These are phyloP conservation scores for Paramuricea clavata DNA, from an alignment of 92 coral and sea anemone species.

Conservation along the genomic window DNA sequence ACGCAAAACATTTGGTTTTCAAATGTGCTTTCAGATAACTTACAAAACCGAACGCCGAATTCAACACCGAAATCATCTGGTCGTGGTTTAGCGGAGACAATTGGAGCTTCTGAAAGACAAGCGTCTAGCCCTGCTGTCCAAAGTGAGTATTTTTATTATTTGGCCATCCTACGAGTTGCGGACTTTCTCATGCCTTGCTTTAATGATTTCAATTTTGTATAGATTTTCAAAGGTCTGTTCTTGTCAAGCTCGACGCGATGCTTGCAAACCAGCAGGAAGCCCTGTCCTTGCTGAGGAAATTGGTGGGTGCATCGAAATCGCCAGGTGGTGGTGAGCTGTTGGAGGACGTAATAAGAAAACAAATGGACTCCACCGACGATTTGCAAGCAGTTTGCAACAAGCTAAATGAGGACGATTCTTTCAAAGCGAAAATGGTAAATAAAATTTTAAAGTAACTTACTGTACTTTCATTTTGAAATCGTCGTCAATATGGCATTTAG, in stretches of 20 bases:
- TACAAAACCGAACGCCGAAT: too few species aligned
- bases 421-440: slow-evolving; percentile 9
- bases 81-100: too few species aligned
- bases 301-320: neutral
- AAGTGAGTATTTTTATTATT: too few species aligned
- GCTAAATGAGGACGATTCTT: neutral
- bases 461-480: too few species aligned
- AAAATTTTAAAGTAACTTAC: neutral
- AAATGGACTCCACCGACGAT: neutral
- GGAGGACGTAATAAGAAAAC: neutral
- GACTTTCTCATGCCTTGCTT: too few species aligned
- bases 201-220: too few species aligned
- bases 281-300: neutral
- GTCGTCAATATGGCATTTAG: neutral
- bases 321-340: neutral
- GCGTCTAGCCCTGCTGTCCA: too few species aligned
- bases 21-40: too few species aligned
- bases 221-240: slow-evolving; percentile 13
- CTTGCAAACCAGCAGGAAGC: slow-evolving; percentile 28
- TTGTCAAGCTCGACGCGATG: slow-evolving; percentile 5
- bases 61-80: too few species aligned
- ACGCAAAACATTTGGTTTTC: too few species aligned
- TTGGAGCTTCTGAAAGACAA: too few species aligned
- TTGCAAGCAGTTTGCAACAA: neutral
- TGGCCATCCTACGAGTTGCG: too few species aligned